These are phyloP conservation scores for Dastarcus helophoroides DNA, from an alignment of 2,888 invertebrate genomes.

Conservation along the genomic window DNA sequence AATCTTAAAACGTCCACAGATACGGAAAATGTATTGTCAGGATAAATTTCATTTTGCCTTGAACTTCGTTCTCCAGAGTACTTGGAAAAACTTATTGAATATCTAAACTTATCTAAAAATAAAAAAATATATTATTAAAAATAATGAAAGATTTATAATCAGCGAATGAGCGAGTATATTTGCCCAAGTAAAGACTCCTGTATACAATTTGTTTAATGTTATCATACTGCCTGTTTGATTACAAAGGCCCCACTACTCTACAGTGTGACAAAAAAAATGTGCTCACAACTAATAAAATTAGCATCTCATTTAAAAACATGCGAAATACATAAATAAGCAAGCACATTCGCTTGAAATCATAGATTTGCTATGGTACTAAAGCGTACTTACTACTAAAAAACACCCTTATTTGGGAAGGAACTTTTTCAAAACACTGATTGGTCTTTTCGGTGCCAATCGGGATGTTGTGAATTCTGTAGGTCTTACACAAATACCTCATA, in stretches of 20 bases:
- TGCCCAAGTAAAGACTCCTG: too few species aligned
- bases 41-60: conserved; percentile 43
- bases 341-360: too few species aligned
- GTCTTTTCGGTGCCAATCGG: conserved; percentile 58
- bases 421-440: conserved; percentile 44
- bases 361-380: too few species aligned
- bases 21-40: conserved; percentile 45
- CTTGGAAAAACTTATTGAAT: conserved; percentile 46
- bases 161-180: too few species aligned
- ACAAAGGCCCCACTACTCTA: too few species aligned
- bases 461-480: conserved; percentile 54
- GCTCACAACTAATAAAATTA: too few species aligned
- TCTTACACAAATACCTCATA: conserved; percentile 53
- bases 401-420: conserved; percentile 46
- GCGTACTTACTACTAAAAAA: conserved; percentile 53
- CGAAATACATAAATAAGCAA: too few species aligned
- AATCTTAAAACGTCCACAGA: conserved; percentile 46
- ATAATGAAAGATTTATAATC: too few species aligned
- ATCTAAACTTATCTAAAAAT: conserved; percentile 45
- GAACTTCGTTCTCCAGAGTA: conserved; percentile 53
- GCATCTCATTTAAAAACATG: too few species aligned
- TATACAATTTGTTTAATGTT: too few species aligned
- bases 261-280: too few species aligned
- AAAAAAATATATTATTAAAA: conserved; percentile 13
- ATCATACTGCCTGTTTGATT: too few species aligned